A percentile compares a stretch with the other conserved stretches of the same genome.
Evolutionary conservation across 2,113 vertebrate genomes (phyloP).

Genomic region (Lethenteron reissneri): DNA sequence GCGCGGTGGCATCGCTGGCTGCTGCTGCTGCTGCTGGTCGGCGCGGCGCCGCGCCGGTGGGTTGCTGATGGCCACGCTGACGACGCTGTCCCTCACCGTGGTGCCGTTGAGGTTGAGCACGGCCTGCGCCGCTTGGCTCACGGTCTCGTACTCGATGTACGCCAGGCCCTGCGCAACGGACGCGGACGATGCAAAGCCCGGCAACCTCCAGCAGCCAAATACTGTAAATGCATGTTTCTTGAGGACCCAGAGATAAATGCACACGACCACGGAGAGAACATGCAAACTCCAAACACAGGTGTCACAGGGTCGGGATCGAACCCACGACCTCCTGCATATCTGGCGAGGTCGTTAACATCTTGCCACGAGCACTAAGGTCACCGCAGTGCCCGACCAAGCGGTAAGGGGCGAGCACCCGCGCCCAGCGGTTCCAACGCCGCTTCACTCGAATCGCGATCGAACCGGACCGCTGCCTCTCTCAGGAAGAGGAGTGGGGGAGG

Average conservation of each 20-base stretch:
- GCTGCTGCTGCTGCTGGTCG: conserved; percentile 20
- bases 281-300: too few relatives aligned
- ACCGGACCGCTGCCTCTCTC: too few relatives aligned
- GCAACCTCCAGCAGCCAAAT: too few relatives aligned
- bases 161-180: conserved; percentile 50
- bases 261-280: too few relatives aligned
- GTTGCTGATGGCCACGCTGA: conserved; percentile 82
- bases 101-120: conserved; percentile 66
- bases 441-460: too few relatives aligned
- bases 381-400: too few relatives aligned
- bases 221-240: background rate
- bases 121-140: conserved; percentile 59
- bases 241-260: too few relatives aligned
- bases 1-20: conserved; percentile 17
- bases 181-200: fast-evolving
- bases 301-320: too few relatives aligned
- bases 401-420: too few relatives aligned
- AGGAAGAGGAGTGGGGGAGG: too few relatives aligned
- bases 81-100: conserved; percentile 34
- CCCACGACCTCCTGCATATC: background rate
- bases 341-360: background rate
- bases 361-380: too few relatives aligned
- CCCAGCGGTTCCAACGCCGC: too few relatives aligned
- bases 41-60: conserved; percentile 41
- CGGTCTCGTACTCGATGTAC: conserved; percentile 72